These are phyloP conservation scores for Polydrusus tereticollis DNA, from an alignment of 2,888 invertebrate genomes.

Conservation along the genomic window DNA sequence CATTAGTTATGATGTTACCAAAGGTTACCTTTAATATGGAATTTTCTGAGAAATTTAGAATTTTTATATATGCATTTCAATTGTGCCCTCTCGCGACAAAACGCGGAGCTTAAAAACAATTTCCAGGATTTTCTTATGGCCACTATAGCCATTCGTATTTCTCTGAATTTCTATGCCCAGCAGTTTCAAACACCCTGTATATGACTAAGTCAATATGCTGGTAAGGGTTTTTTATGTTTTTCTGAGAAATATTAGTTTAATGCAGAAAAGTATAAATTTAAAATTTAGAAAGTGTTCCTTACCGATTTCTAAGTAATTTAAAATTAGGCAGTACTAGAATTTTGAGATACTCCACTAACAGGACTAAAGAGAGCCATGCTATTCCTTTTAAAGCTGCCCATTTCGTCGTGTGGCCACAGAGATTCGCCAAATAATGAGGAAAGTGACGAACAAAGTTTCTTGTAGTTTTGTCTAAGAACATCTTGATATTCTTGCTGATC, in stretches of 20 bases:
- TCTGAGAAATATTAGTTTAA: background rate
- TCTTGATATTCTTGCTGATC: conserved; percentile 96
- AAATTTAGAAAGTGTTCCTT: background rate
- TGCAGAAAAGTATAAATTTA: background rate
- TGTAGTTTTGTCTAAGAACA: conserved; percentile 87
- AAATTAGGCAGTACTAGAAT: conserved; percentile 82
- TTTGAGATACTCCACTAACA: conserved; percentile 84
- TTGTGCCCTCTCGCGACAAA: too few species aligned
- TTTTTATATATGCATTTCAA: too few species aligned
- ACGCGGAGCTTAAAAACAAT: too few species aligned
- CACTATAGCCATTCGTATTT: too few species aligned
- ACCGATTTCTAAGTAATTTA: background rate
- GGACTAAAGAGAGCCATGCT: conserved; percentile 83
- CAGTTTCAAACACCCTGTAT: too few species aligned
- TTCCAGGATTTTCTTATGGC: too few species aligned
- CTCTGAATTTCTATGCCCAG: too few species aligned
- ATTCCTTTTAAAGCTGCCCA: conserved; percentile 78
- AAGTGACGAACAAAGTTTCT: conserved; percentile 84
- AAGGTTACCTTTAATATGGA: too few species aligned
- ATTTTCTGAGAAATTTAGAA: too few species aligned
- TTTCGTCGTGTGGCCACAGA: conserved; percentile 74
- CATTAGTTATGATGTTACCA: too few species aligned
- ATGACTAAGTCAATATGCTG: too few species aligned
- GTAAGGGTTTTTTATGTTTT: too few species aligned
- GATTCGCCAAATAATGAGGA: conserved; percentile 82